Evolutionary conservation across 2,113 vertebrate species (phyloP), one percentile per base, ranked within the genome.

Genomic region (Sinocyclocheilus anshuiensis): DNA sequence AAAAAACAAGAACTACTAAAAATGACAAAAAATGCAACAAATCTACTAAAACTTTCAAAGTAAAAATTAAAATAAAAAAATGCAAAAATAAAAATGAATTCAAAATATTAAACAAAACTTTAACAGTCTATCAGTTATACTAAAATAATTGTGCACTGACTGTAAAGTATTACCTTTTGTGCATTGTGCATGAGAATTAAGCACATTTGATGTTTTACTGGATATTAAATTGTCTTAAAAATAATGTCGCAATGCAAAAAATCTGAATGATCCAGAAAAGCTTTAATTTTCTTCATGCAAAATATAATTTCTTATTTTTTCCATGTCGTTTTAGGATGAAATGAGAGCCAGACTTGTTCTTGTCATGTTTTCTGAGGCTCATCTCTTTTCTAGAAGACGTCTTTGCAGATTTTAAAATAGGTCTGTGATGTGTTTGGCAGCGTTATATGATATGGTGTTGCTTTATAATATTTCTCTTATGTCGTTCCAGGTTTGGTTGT

Each of bases 401-500:
- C 22, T 61, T 61, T 61, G 8, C 20, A 61, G 57, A n/a, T 61
- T 61, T 61, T 22, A 22, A 10, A 61, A 61, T n/a, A n/a, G 20
- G 7, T n/a, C 2, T 61, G 0, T 61, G 57, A 61, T 61, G 22
- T 61, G 57, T 59, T 59, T 59, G 20, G 20, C 57, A 59, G 57
- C 22, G 57, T 61, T 61, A 61, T 15, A 16, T 48, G 42, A 26
- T 16, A 15, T 26, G 6, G 16, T 69, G 65, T 15, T 7, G 13
- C 2, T 33, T 81, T 61, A 0, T 18, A 13, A 59, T 39, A 4
- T 36, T 26, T 76, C 24, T 80, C 1, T 77, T 16, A 0, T 55
- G 65, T 84, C 1, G 39, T 74, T 79, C 7, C 81, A 89, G 86
- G 39, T 48, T 59, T 39, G 42, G 10, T 18, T 22, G 42, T 45